A percentile compares a stretch with the other conserved stretches of the same genome.
These are phyloP conservation scores for Vanessa tameamea DNA, from an alignment of 1,140 invertebrate genomes.

Conservation along the genomic window DNA sequence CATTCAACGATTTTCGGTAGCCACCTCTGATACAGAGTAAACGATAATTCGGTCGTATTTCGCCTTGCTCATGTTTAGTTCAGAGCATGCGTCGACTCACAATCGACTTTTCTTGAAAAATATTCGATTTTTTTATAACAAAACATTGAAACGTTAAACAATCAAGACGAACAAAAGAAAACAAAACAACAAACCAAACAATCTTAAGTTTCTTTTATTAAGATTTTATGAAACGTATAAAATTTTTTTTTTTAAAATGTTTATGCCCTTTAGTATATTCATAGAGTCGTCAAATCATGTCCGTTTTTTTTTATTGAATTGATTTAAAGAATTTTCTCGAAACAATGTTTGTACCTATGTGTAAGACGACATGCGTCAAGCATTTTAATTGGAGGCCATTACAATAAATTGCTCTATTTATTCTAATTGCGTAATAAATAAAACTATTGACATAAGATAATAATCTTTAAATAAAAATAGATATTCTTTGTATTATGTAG, in stretches of 20 bases:
- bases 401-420: constrained; percentile 18
- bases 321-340: background rate
- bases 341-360: background rate
- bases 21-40: background rate
- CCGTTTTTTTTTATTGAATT: background rate
- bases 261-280: background rate
- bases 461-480: background rate
- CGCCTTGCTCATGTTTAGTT: constrained; percentile 8
- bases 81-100: background rate
- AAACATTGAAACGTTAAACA: no score
- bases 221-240: no score
- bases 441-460: background rate
- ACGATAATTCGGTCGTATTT: constrained; percentile 1
- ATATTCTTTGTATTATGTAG: background rate
- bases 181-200: no score
- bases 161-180: no score
- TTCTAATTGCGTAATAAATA: background rate
- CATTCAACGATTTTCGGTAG: background rate
- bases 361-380: constrained; percentile 7
- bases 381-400: constrained; percentile 27
- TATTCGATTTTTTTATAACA: background rate
- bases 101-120: background rate
- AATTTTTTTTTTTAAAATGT: background rate
- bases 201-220: no score
- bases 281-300: background rate